These are phyloP conservation scores for Cantharis rustica DNA, from an alignment of 2,888 invertebrate species.

Conservation along the genomic window DNA sequence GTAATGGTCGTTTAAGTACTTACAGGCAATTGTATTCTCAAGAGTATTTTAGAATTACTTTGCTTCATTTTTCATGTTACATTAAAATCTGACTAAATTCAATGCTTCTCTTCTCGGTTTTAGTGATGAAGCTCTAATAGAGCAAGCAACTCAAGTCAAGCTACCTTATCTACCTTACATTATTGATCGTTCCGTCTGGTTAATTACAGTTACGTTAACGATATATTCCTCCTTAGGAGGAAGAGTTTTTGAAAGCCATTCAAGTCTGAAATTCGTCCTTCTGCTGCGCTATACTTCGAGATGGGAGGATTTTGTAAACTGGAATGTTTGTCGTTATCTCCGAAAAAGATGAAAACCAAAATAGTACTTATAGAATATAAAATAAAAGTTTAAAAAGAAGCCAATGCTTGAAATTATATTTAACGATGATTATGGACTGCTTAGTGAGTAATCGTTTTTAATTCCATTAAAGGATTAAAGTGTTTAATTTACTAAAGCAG, in stretches of 20 bases:
- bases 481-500: too few species aligned
- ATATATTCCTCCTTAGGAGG: neutral
- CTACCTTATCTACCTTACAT: neutral
- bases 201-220: neutral
- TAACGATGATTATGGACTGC: too few species aligned
- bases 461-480: too few species aligned
- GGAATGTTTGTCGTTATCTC: too few species aligned
- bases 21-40: conserved; percentile 4
- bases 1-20: neutral
- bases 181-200: neutral
- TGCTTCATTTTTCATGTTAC: neutral
- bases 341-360: too few species aligned
- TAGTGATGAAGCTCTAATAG: neutral
- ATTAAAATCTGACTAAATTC: neutral
- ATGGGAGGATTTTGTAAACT: too few species aligned
- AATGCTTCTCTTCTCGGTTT: neutral
- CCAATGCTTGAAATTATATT: too few species aligned
- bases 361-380: too few species aligned
- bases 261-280: neutral
- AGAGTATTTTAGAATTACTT: neutral
- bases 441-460: too few species aligned
- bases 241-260: neutral
- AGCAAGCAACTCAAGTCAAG: neutral
- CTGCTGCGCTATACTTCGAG: neutral
- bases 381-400: too few species aligned